A percentile compares a stretch with the other conserved stretches of the same genome.
These are phyloP conservation scores for Amphimallon solstitiale DNA, from an alignment of 2,888 invertebrate genomes.

Conservation along the genomic window DNA sequence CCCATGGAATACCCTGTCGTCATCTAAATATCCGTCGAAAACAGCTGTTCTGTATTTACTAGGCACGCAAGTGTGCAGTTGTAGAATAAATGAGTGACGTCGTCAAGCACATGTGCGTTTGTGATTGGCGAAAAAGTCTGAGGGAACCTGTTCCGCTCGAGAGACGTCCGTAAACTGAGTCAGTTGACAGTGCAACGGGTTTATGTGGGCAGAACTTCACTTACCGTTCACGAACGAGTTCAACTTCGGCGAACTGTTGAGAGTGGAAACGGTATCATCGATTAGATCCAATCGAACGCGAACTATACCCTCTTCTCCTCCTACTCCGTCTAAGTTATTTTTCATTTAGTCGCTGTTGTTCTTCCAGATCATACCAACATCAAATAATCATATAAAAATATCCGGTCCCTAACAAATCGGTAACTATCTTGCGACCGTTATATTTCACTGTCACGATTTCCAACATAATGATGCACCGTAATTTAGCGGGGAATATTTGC, in stretches of 20 bases:
- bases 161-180: slow-evolving; percentile 42
- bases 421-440: slow-evolving; percentile 36
- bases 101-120: slow-evolving; percentile 34
- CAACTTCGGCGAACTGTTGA: slow-evolving; percentile 37
- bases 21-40: not conserved
- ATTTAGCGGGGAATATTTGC: slow-evolving; percentile 30
- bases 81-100: slow-evolving; percentile 1
- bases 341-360: not conserved
- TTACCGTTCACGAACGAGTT: slow-evolving; percentile 44
- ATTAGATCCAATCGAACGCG: slow-evolving; percentile 41
- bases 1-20: too few species aligned
- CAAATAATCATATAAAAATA: slow-evolving; percentile 29
- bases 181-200: slow-evolving; percentile 45
- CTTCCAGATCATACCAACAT: too few species aligned
- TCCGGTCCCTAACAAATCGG: slow-evolving; percentile 33
- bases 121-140: slow-evolving; percentile 24
- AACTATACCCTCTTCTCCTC: slow-evolving; percentile 13
- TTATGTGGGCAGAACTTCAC: slow-evolving; percentile 46
- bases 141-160: slow-evolving; percentile 42
- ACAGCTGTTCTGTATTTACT: not conserved
- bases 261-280: slow-evolving; percentile 40
- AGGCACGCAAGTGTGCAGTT: slow-evolving; percentile 7
- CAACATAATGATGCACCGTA: slow-evolving; percentile 34
- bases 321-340: slow-evolving; percentile 9
- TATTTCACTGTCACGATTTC: slow-evolving; percentile 38